Evolutionary conservation across 2,113 vertebrate species (phyloP).

Genomic region (Megaceryle maxima): DNA sequence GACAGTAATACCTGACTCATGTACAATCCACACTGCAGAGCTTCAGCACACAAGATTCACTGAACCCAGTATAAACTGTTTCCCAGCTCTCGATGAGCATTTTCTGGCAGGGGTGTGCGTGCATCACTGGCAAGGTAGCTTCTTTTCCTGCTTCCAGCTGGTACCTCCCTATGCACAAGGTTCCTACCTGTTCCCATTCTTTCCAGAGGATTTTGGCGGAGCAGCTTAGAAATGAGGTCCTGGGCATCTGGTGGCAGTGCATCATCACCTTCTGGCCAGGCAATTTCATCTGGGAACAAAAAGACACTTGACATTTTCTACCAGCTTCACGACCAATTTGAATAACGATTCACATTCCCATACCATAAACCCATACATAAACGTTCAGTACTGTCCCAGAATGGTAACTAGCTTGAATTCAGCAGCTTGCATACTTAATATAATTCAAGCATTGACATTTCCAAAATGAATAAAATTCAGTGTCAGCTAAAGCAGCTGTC

Average conservation of each 20-base stretch:
- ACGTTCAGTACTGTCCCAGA: background rate
- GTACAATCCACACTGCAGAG: background rate
- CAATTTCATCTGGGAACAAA: slow-evolving; percentile 88
- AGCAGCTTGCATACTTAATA: slow-evolving; percentile 47
- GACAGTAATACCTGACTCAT: background rate
- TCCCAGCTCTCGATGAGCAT: background rate
- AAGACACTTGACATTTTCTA: slow-evolving; percentile 23
- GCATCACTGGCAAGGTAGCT: background rate
- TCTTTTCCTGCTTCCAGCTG: background rate
- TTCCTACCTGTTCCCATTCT: slow-evolving; percentile 90
- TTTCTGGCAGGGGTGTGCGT: background rate
- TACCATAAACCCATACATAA: background rate
- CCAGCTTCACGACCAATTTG: background rate
- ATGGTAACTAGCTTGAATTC: background rate
- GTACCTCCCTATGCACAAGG: background rate
- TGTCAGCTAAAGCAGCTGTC: slow-evolving; percentile 59
- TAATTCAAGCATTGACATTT: slow-evolving; percentile 63
- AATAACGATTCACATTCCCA: slow-evolving; percentile 20
- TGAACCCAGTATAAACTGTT: background rate
- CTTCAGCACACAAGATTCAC: background rate
- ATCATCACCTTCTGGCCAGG: slow-evolving; percentile 96
- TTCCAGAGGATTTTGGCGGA: slow-evolving; percentile 92
- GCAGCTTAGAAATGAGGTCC: slow-evolving; percentile 92
- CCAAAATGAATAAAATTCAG: slow-evolving; percentile 61
- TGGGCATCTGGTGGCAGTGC: slow-evolving; percentile 91